Evolutionary conservation across 2,113 vertebrate species (phyloP).

Genomic region (Pogona vitticeps): DNA sequence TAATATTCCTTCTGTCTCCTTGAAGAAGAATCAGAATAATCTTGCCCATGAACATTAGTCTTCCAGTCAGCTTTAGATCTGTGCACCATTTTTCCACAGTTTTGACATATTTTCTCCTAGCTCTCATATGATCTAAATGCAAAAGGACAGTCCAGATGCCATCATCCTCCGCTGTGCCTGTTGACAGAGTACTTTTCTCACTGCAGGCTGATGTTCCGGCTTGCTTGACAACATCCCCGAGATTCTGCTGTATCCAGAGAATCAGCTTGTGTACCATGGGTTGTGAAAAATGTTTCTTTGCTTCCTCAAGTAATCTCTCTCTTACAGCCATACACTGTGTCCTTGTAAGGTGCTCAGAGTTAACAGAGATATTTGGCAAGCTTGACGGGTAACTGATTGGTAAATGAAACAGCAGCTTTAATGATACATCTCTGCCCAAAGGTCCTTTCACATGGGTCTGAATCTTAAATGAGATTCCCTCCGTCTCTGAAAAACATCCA

Average conservation of each 20-base stretch:
- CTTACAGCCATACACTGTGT: slow-evolving; percentile 75
- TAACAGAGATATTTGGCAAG: slow-evolving; percentile 79
- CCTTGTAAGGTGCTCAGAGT: slow-evolving; percentile 79
- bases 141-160: slow-evolving; percentile 77
- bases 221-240: slow-evolving; percentile 65
- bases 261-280: slow-evolving; percentile 85
- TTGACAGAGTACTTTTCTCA: slow-evolving; percentile 50
- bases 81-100: slow-evolving; percentile 84
- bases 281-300: slow-evolving; percentile 72
- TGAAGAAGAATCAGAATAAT: slow-evolving; percentile 88
- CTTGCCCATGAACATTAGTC: slow-evolving; percentile 85
- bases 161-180: slow-evolving; percentile 43
- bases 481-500: slow-evolving; percentile 75
- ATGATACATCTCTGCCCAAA: slow-evolving; percentile 61
- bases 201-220: slow-evolving; percentile 30
- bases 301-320: slow-evolving; percentile 76
- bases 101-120: slow-evolving; percentile 82
- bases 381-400: slow-evolving; percentile 78
- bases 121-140: slow-evolving; percentile 89
- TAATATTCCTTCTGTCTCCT: slow-evolving; percentile 80
- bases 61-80: slow-evolving; percentile 81
- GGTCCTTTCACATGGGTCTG: slow-evolving; percentile 71
- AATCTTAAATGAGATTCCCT: slow-evolving; percentile 81
- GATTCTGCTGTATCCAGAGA: slow-evolving; percentile 82
- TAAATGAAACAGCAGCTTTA: slow-evolving; percentile 82